A percentile compares a stretch with the other conserved stretches of the same genome.
Conservation (phyloP, 1,140 invertebrate genomes). For the Neodiprion fabricii region DNA sequence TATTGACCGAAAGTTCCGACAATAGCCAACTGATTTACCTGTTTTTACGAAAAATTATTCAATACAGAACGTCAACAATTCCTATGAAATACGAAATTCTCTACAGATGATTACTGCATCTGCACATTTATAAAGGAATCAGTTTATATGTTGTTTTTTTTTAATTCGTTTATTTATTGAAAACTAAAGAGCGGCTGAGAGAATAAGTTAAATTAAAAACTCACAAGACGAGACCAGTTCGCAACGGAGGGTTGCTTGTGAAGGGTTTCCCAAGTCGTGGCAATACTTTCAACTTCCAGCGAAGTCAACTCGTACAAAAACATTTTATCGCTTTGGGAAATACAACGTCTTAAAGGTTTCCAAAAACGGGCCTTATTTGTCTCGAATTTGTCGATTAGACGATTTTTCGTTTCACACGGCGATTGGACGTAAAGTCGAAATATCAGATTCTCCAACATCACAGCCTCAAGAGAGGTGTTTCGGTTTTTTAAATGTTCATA, state of each 20-base stretch:
- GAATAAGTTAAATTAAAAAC: conserved; percentile 18
- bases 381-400: conserved; percentile 34
- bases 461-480: conserved; percentile 35
- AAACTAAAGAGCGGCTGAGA: background rate
- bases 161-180: background rate
- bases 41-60: conserved; percentile 7
- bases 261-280: conserved; percentile 30
- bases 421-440: conserved; percentile 42
- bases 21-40: conserved; percentile 36
- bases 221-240: conserved; percentile 46
- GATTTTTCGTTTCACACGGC: conserved; percentile 35
- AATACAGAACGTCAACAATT: conserved; percentile 10
- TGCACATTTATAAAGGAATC: conserved; percentile 13
- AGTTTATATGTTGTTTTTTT: conserved; percentile 20
- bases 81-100: background rate
- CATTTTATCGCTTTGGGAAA: conserved; percentile 30
- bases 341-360: conserved; percentile 22
- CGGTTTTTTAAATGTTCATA: conserved; percentile 38
- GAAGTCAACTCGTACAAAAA: conserved; percentile 25
- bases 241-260: conserved; percentile 34
- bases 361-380: conserved; percentile 31
- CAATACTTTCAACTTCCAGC: conserved; percentile 23
- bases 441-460: conserved; percentile 44
- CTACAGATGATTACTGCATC: conserved; percentile 16
- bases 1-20: conserved; percentile 25